phyloP scores from a whole-genome alignment of 2,113 vertebrate genomes.

The Sorex araneus region DNA sequence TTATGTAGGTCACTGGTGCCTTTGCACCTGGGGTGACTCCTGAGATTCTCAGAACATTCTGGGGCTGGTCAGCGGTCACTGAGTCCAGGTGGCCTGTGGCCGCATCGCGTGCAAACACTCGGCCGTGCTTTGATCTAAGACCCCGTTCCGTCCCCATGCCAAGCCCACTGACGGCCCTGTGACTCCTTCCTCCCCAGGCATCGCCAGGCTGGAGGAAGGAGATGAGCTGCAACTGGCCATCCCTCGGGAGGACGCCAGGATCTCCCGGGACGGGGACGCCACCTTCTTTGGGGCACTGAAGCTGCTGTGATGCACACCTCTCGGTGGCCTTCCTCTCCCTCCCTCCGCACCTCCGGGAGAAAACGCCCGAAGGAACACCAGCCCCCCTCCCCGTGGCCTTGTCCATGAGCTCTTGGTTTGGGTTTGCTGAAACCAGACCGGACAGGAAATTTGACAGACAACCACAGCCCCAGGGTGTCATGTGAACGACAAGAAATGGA shows the following conservation, averaged over 20 bases:
- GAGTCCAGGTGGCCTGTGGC: no score
- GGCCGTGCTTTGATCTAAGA: no score
- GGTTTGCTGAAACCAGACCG: conserved; percentile 75
- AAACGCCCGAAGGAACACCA: conserved; percentile 51
- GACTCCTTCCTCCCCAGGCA: conserved; percentile 88
- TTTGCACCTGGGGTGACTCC: no score
- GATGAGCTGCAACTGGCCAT: conserved; percentile 96
- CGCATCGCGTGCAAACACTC: no score
- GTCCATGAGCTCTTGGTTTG: conserved; percentile 75
- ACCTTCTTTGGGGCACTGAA: conserved; percentile 96
- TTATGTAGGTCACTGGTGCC: no score
- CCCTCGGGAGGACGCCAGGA: conserved; percentile 92
- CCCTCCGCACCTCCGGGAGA: conserved; percentile 65
- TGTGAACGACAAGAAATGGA: conserved; percentile 82
- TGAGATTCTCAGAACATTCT: no score
- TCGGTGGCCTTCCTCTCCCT: neutral
- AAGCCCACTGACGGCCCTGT: neutral
- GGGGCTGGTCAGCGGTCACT: no score
- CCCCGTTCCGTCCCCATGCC: no score
- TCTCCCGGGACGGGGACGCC: conserved; percentile 94
- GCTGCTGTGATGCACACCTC: conserved; percentile 89
- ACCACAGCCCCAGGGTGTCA: conserved; percentile 58
- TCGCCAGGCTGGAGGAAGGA: conserved; percentile 95
- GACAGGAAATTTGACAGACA: conserved; percentile 86
- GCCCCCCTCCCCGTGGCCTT: conserved; percentile 61